These are phyloP conservation scores for Rhizoglyphus robini DNA, from an alignment of 1,140 invertebrate genomes.

Conservation along the genomic window DNA sequence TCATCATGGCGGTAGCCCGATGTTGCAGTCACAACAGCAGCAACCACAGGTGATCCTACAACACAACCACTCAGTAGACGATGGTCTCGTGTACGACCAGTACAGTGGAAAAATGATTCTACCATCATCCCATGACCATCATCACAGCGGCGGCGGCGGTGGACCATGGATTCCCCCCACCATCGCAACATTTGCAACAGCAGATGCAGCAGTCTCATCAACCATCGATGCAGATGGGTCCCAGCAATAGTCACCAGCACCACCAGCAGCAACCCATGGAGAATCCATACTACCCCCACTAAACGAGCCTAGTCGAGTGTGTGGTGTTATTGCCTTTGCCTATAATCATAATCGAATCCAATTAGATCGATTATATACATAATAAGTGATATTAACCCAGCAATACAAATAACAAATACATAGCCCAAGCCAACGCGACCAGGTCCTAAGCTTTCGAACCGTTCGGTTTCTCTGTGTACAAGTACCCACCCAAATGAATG, in stretches of 20 bases:
- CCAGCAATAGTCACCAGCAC: not conserved
- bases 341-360: no score
- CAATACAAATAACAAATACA: no score
- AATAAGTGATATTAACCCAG: no score
- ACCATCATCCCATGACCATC: not conserved
- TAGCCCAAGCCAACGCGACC: no score
- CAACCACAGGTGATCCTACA: constrained; percentile 19
- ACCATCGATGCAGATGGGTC: not conserved
- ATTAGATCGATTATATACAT: no score
- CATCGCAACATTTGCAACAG: not conserved
- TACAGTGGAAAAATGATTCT: not conserved
- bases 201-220: not conserved
- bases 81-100: not conserved
- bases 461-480: no score
- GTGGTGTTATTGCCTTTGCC: no score
- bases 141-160: not conserved
- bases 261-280: not conserved
- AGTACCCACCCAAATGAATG: no score
- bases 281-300: not conserved
- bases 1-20: not conserved
- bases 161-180: not conserved
- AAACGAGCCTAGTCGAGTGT: no score
- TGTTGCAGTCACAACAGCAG: not conserved
- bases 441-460: no score
- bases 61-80: constrained; percentile 17